Conservation (phyloP, 2,797 vertebrate genomes). For the Balearica regulorum region DNA sequence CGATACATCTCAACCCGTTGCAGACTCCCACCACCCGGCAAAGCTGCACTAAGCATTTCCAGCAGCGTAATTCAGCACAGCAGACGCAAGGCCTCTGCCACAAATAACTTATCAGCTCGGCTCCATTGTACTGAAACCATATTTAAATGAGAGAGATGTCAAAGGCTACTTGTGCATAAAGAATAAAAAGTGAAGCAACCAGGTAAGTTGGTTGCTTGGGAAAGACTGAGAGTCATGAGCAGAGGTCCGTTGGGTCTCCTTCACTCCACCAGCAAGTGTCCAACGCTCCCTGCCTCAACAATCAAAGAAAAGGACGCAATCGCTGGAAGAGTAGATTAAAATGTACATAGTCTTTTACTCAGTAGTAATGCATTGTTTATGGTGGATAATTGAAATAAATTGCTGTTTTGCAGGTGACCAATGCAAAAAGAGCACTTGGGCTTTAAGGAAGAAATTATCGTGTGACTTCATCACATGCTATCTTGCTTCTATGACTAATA, state of each 20-base stretch:
- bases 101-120: not conserved
- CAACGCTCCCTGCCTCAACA: not conserved
- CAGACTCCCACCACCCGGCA: not conserved
- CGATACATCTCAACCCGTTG: not conserved
- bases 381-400: constrained; percentile 32
- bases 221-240: not conserved
- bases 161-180: not conserved
- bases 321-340: constrained; percentile 44
- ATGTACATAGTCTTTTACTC: constrained; percentile 24
- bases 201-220: not conserved
- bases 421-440: not conserved
- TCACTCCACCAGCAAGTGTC: not conserved
- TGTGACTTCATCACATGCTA: not conserved
- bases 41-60: not conserved
- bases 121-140: not conserved
- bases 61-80: not conserved
- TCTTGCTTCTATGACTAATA: not conserved
- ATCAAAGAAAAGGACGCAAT: not conserved
- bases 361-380: constrained; percentile 37
- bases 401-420: constrained; percentile 26
- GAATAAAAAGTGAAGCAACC: not conserved
- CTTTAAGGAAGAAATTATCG: constrained; percentile 8
- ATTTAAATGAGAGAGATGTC: not conserved
- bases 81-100: not conserved
- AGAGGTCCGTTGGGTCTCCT: not conserved